Percentiles rank a stretch among this genome's conserved stretches.
phyloP scores from a whole-genome alignment of 2,797 vertebrate genomes.

The Buphagus erythrorhynchus region DNA sequence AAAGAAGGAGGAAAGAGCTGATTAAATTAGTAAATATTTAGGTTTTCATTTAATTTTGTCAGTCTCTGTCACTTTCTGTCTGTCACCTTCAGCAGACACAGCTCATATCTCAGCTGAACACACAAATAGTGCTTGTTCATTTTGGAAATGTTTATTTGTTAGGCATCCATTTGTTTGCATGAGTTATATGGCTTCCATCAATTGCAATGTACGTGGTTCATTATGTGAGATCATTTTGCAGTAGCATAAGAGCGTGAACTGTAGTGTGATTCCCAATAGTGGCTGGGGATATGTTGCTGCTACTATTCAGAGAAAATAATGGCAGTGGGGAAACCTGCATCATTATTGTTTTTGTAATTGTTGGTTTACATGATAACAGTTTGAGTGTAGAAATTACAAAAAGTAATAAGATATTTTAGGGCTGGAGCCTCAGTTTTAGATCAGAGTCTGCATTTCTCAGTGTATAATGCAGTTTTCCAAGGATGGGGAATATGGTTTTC shows the following conservation, averaged over 20 bases:
- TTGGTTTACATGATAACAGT: neutral
- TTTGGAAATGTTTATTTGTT: constrained; percentile 51
- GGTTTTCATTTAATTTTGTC: neutral
- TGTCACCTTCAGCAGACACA: neutral
- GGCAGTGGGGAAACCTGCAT: constrained; percentile 9
- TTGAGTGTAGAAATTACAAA: neutral
- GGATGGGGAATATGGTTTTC: neutral
- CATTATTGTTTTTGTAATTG: constrained; percentile 30
- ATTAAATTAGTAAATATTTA: constrained; percentile 16
- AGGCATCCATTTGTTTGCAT: constrained; percentile 48
- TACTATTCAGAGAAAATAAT: constrained; percentile 33
- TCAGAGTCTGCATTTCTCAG: neutral
- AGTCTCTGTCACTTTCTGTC: neutral
- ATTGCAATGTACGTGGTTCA: neutral
- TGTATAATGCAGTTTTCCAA: neutral
- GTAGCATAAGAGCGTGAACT: constrained; percentile 8
- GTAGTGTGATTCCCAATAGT: neutral
- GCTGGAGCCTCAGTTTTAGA: neutral
- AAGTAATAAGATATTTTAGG: neutral
- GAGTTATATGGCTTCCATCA: constrained; percentile 31
- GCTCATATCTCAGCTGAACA: constrained; percentile 28
- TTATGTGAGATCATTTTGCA: constrained; percentile 29
- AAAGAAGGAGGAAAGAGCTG: neutral
- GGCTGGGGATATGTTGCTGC: neutral
- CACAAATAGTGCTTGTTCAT: constrained; percentile 30